These are phyloP conservation scores for Apamea sordens DNA, from an alignment of 2,888 invertebrate species.

Conservation along the genomic window DNA sequence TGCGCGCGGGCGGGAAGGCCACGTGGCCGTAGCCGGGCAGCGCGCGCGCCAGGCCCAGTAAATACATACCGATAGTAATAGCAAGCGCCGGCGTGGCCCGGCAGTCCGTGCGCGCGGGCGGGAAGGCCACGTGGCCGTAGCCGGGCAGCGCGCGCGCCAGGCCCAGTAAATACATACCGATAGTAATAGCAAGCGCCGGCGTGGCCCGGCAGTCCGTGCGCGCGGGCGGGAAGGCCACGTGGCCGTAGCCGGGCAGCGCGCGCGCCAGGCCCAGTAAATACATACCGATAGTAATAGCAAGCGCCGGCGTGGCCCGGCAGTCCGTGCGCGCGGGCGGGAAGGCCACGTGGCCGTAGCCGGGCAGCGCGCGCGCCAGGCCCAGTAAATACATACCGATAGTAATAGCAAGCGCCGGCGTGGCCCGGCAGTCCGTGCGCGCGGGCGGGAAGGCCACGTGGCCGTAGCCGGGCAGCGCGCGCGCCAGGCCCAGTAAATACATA, in stretches of 20 bases:
- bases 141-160: constrained; percentile 96
- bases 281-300: constrained; percentile 87
- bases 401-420: constrained; percentile 92
- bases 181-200: constrained; percentile 92
- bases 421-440: constrained; percentile 93
- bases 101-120: constrained; percentile 96
- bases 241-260: constrained; percentile 97
- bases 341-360: constrained; percentile 97
- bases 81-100: constrained; percentile 91
- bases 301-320: constrained; percentile 90
- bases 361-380: constrained; percentile 94
- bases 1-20: constrained; percentile 97
- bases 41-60: constrained; percentile 94
- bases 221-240: constrained; percentile 97
- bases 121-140: constrained; percentile 98
- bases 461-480: constrained; percentile 97
- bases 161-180: constrained; percentile 86
- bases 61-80: constrained; percentile 76
- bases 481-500: constrained; percentile 91
- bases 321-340: constrained; percentile 98
- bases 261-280: constrained; percentile 93
- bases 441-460: constrained; percentile 98
- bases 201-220: constrained; percentile 92
- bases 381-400: constrained; percentile 79
- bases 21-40: constrained; percentile 98